phyloP scores from a whole-genome alignment of 2,888 invertebrate genomes.

The Petrophora chlorosata region DNA sequence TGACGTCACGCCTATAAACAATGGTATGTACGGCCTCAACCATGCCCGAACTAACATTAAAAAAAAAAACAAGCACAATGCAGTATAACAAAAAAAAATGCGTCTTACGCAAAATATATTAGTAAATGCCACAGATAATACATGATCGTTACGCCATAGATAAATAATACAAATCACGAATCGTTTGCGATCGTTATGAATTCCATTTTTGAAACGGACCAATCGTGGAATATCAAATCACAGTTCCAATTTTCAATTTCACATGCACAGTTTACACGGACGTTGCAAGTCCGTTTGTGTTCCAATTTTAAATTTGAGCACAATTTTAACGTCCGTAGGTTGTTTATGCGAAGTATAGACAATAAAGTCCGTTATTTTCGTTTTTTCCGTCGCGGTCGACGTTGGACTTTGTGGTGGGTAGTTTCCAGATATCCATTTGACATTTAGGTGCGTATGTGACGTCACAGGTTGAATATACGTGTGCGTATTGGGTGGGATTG shows the following conservation, averaged over 20 bases:
- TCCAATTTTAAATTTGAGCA: conserved; percentile 28
- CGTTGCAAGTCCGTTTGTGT: conserved; percentile 7
- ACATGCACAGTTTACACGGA: conserved; percentile 3
- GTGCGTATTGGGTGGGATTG: conserved; percentile 76
- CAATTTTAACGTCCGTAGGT: conserved; percentile 48
- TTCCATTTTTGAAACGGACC: conserved; percentile 51
- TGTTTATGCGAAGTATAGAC: conserved; percentile 21
- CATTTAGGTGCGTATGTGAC: conserved; percentile 56
- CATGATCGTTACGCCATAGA: conserved; percentile 58
- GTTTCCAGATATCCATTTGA: conserved; percentile 71
- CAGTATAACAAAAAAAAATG: conserved; percentile 51
- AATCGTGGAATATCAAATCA: conserved; percentile 59
- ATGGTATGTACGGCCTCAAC: conserved; percentile 87
- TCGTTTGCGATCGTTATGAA: conserved; percentile 31
- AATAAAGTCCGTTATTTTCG: conserved; percentile 66
- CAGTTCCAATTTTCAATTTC: conserved; percentile 63
- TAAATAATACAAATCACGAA: conserved; percentile 31
- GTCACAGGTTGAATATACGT: conserved; percentile 59
- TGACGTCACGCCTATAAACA: conserved; percentile 94
- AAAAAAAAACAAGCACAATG: conserved; percentile 58
- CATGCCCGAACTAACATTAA: conserved; percentile 80
- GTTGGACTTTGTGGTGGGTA: conserved; percentile 79
- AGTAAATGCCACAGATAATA: conserved; percentile 75
- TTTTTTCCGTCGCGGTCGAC: conserved; percentile 83
- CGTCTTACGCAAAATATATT: conserved; percentile 57